Conservation (phyloP, 2,113 vertebrate species). For the Sapajus apella region DNA sequence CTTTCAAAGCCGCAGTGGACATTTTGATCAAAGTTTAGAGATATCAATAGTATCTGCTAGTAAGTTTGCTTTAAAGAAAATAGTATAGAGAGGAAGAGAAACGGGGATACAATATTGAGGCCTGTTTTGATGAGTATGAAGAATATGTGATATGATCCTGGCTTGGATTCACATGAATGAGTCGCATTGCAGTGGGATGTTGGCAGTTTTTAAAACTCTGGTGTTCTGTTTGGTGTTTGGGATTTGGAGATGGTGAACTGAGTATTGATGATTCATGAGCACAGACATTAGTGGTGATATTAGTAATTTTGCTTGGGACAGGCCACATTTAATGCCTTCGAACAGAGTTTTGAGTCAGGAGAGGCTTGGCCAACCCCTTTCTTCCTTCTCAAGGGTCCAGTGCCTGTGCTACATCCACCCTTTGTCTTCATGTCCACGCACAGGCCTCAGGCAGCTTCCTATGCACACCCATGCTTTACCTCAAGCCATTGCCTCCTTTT, state of each 20-base stretch:
- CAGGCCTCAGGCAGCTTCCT: not conserved
- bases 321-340: not conserved
- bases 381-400: not conserved
- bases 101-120: not conserved
- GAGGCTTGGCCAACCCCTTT: not conserved
- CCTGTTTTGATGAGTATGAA: not conserved
- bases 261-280: not conserved
- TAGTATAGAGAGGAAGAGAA: not conserved
- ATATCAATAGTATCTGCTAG: not conserved
- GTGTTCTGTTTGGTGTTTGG: not conserved
- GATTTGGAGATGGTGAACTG: not conserved
- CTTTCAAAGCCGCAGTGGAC: not conserved
- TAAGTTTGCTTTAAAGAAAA: not conserved
- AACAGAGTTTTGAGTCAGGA: not conserved
- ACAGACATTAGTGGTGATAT: not conserved
- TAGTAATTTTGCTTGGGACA: not conserved
- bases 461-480: accelerated
- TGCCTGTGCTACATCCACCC: accelerated
- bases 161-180: accelerated
- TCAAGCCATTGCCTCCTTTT: not conserved
- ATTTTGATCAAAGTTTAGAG: not conserved
- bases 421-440: not conserved
- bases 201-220: not conserved
- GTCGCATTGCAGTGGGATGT: not conserved
- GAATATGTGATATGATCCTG: not conserved